Percentiles rank a stretch among this genome's conserved stretches.
Conservation (phyloP, 2,113 vertebrate species). For the Monarcha castaneiventris region DNA sequence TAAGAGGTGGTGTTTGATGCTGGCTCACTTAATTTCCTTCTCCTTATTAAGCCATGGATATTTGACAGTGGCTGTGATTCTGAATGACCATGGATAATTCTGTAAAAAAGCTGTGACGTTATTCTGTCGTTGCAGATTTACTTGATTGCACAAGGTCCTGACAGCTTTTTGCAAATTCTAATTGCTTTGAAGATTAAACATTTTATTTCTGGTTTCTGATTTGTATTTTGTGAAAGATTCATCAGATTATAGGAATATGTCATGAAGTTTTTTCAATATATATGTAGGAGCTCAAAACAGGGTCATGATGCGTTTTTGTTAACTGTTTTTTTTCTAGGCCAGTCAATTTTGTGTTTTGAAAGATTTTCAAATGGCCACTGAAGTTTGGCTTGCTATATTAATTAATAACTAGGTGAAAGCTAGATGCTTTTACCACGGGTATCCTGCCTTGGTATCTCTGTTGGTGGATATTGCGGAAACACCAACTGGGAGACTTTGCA, state of each 20-base stretch:
- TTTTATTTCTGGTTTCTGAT: background rate
- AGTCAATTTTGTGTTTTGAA: background rate
- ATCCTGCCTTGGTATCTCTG: background rate
- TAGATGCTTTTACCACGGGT: background rate
- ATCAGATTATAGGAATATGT: background rate
- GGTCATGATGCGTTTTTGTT: rapidly evolving
- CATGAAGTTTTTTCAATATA: background rate
- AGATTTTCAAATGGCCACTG: background rate
- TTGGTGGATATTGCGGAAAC: background rate
- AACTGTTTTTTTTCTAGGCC: background rate
- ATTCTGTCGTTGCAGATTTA: background rate
- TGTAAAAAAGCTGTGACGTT: background rate
- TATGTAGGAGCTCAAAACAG: background rate
- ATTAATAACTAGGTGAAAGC: background rate
- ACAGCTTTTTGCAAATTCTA: background rate
- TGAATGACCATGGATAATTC: background rate
- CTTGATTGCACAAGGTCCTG: background rate
- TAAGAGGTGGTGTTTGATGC: background rate
- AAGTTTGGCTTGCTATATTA: background rate
- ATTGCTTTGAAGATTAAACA: background rate
- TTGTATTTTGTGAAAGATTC: background rate
- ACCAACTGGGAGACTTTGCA: background rate
- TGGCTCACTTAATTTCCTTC: background rate
- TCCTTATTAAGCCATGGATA: background rate
- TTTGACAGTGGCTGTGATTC: background rate